A percentile compares a stretch with the other conserved stretches of the same genome.
Evolutionary conservation across 1,140 invertebrate species (phyloP).

Genomic region (Parasteatoda tepidariorum): DNA sequence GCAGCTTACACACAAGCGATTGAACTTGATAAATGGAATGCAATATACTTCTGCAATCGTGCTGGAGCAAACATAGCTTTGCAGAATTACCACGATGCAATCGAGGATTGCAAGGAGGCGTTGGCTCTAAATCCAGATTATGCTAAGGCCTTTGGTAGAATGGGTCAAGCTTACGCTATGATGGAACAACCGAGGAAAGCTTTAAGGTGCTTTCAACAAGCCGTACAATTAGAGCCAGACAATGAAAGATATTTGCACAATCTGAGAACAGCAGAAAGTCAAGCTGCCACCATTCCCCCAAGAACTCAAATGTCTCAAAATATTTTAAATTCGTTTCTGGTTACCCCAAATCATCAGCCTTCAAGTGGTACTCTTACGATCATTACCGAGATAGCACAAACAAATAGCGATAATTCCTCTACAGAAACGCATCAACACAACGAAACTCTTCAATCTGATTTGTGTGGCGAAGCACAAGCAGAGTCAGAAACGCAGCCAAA

Average conservation of each 20-base stretch:
- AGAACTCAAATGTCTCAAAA: too few relatives aligned
- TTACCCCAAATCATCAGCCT: neutral
- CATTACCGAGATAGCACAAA: too few relatives aligned
- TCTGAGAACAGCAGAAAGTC: constrained; percentile 3
- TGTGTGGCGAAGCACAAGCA: too few relatives aligned
- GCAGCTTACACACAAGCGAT: constrained; percentile 7
- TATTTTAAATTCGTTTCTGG: too few relatives aligned
- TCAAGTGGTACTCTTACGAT: too few relatives aligned
- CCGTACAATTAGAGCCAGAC: constrained; percentile 15
- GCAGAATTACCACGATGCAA: neutral
- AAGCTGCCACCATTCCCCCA: neutral
- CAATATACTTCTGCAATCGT: constrained; percentile 40
- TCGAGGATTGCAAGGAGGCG: constrained; percentile 15
- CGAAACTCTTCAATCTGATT: too few relatives aligned
- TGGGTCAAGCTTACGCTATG: constrained; percentile 37
- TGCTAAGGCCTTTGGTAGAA: constrained; percentile 24
- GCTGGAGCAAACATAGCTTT: constrained; percentile 13
- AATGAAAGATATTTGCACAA: constrained; percentile 28
- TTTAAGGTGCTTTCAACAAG: constrained; percentile 15
- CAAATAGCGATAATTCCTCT: too few relatives aligned
- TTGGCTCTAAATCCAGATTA: constrained; percentile 30
- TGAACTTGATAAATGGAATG: constrained; percentile 24
- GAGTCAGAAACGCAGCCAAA: too few relatives aligned
- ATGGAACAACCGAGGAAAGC: constrained; percentile 24
- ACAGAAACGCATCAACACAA: too few relatives aligned